Evolutionary conservation across 1,140 invertebrate species (phyloP).

Genomic region (Drosophila grimshawi): DNA sequence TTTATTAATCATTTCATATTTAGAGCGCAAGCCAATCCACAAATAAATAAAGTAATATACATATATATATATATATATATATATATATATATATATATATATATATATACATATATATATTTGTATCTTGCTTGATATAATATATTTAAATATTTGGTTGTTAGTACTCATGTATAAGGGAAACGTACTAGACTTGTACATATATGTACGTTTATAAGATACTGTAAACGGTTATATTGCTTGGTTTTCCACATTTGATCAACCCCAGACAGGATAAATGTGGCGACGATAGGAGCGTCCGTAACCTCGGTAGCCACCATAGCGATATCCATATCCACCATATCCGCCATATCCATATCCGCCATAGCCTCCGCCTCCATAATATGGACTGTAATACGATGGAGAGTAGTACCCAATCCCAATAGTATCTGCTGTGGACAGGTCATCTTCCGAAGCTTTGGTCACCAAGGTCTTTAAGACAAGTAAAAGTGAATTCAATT

Average conservation of each 20-base stretch:
- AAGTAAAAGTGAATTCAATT: not conserved
- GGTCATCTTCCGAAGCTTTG: slow-evolving; percentile 24
- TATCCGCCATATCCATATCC: slow-evolving; percentile 43
- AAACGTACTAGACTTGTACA: not conserved
- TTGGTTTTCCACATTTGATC: not conserved
- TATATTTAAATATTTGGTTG: slow-evolving; percentile 9
- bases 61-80: too few relatives aligned
- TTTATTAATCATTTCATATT: too few relatives aligned
- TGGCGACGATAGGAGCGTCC: slow-evolving; percentile 56
- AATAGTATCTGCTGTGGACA: slow-evolving; percentile 54
- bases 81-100: too few relatives aligned
- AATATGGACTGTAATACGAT: slow-evolving; percentile 42
- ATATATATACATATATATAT: not conserved
- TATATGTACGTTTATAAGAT: not conserved
- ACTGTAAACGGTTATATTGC: not conserved
- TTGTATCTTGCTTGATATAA: not conserved
- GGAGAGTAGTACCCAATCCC: slow-evolving; percentile 62
- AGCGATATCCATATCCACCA: slow-evolving; percentile 36
- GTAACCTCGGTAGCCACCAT: slow-evolving; percentile 48
- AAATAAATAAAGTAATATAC: not conserved
- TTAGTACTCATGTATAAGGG: slow-evolving; percentile 20
- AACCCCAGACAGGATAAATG: slow-evolving; percentile 67
- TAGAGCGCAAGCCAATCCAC: too few relatives aligned
- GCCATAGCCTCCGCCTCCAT: slow-evolving; percentile 42
- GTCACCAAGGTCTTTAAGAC: slow-evolving; percentile 2